Evolutionary conservation across 2,113 vertebrate genomes (phyloP), one percentile per base, ranked within the genome.

Genomic region (Oxyura jamaicensis): DNA sequence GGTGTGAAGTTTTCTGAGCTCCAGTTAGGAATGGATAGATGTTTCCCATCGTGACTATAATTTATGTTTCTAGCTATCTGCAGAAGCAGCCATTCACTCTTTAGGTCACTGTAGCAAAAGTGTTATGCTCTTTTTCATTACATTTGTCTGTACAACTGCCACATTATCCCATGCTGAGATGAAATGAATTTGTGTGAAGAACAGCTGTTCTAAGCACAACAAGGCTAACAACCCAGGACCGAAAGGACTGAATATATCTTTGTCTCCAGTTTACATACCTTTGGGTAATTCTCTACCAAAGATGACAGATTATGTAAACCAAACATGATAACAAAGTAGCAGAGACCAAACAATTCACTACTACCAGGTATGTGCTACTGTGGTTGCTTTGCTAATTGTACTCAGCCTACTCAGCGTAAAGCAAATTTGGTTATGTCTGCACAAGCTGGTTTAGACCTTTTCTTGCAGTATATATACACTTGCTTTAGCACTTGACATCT

Each of bases 401-500:
- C 44, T 78, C 52, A 58, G 25, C 41, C 59, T 72, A 33, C 31
- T 41, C 36, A 92, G 22, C 39, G 23, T 86, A 63, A 78, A 77
- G 56, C 20, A 78, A 44, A 77, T 91, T 84, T 56, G 39, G 28
- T 13, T 72, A 52, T 79, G 77, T 92, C 80, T 84, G n/a, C 42
- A 48, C 46, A 29, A 84, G 94, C 93, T 91, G 69, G 39, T 65
- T 88, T 75, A 84, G 69, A 75, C 35, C 48, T 89, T 84, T 72
- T 75, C 10, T 86, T 93, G 81, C 39, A 72, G 21, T 68, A 25
- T 56, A 25, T 68, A 25, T 56, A 35, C 4, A 92, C 29, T 4
- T 2, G 0, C 35, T 91, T 95, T 89, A 87, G 83, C 88, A 84
- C 46, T 96, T 95, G 94, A 84, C 86, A 93, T 89, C 76, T 95